Evolutionary conservation across 2,113 vertebrate species (phyloP).

Genomic region (Alethe castanea): DNA sequence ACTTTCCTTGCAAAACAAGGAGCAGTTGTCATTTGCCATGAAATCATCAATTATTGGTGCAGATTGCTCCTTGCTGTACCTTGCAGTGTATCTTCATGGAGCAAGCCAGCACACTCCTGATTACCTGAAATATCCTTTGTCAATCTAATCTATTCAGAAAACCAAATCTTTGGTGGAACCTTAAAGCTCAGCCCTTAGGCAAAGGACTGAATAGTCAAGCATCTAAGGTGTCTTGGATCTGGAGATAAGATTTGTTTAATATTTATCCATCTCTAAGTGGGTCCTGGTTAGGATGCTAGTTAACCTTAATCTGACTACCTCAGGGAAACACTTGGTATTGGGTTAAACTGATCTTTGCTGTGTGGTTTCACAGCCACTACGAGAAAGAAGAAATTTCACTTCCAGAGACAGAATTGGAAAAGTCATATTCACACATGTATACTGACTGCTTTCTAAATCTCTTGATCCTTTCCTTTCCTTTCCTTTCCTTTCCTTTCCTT

Average conservation of each 20-base stretch:
- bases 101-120: neutral
- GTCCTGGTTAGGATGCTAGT: neutral
- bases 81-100: neutral
- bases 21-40: neutral
- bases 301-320: neutral
- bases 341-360: neutral
- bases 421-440: neutral
- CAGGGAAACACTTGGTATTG: neutral
- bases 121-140: neutral
- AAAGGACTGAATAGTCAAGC: neutral
- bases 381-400: neutral
- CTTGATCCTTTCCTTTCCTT: neutral
- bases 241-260: neutral
- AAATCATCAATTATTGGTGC: neutral
- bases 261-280: neutral
- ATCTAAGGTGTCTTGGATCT: neutral
- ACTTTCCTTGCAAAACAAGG: neutral
- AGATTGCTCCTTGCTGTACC: neutral
- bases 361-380: neutral
- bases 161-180: neutral
- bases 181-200: neutral
- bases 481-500: neutral
- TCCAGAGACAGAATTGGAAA: neutral
- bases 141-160: neutral
- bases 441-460: neutral